A percentile compares a stretch with the other conserved stretches of the same genome.
Conservation (phyloP, 2,888 invertebrate genomes). For the Protophormia terraenovae region DNA sequence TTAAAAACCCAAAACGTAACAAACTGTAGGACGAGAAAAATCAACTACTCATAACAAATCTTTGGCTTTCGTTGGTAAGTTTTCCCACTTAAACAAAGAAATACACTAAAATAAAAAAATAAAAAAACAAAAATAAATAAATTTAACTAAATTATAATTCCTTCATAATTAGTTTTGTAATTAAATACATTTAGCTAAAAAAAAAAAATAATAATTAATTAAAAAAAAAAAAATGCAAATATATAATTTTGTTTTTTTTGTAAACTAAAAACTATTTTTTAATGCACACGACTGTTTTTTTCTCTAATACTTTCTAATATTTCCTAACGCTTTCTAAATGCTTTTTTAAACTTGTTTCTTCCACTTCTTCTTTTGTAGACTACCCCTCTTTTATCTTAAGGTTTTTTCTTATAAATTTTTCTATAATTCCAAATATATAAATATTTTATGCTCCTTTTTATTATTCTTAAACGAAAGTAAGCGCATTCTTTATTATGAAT, state of each 20-base stretch:
- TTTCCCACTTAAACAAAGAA: conserved; percentile 81
- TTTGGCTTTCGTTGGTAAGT: conserved; percentile 98
- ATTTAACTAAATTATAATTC: neutral
- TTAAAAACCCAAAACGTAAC: conserved; percentile 28
- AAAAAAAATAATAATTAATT: too few species aligned
- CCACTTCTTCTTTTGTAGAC: conserved; percentile 6
- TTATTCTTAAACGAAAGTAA: neutral
- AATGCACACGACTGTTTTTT: conserved; percentile 40
- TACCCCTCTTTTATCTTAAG: neutral
- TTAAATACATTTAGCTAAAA: neutral
- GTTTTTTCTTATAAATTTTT: neutral
- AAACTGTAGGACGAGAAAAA: conserved; percentile 94
- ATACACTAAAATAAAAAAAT: conserved; percentile 76
- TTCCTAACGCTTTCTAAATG: conserved; percentile 13
- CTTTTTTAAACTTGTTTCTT: neutral
- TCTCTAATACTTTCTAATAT: conserved; percentile 1
- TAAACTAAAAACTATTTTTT: neutral
- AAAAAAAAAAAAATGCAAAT: conserved; percentile 6
- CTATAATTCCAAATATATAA: neutral
- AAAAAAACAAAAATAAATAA: conserved; percentile 47
- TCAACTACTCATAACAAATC: conserved; percentile 96
- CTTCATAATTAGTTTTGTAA: conserved; percentile 17
- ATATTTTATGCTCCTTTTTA: neutral
- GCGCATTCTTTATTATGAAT: neutral
- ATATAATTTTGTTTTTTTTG: conserved; percentile 1